Percentiles rank a stretch among this genome's conserved stretches.
These are phyloP conservation scores for Bombus haemorrhoidalis DNA, from an alignment of 1,140 invertebrate species.

Conservation along the genomic window DNA sequence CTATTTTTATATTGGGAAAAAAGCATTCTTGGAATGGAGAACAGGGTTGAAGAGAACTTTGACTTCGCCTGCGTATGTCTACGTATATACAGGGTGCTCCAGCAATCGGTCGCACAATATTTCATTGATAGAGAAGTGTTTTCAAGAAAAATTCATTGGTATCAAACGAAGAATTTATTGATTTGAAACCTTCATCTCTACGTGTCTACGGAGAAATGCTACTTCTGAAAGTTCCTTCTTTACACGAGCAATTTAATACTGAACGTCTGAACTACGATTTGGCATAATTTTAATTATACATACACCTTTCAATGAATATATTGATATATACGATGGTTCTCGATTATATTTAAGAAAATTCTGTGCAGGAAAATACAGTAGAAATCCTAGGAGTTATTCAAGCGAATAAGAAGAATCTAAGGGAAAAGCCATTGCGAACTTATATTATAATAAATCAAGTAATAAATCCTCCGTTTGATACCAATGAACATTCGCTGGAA, in stretches of 20 bases:
- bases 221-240: too few species aligned
- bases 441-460: background rate
- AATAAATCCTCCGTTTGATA: background rate
- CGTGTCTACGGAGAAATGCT: too few species aligned
- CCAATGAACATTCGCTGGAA: background rate
- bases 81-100: background rate
- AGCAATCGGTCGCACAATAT: background rate
- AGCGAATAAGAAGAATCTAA: too few species aligned
- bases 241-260: too few species aligned
- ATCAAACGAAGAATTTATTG: background rate
- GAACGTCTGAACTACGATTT: too few species aligned
- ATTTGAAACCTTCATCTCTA: too few species aligned
- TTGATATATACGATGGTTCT: too few species aligned
- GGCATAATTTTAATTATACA: too few species aligned
- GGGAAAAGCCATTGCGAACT: too few species aligned
- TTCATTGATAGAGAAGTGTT: background rate
- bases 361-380: background rate
- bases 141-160: background rate
- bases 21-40: constrained; percentile 61
- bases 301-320: too few species aligned
- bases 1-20: constrained; percentile 70
- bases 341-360: too few species aligned
- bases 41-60: constrained; percentile 36
- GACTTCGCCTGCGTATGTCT: background rate
- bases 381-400: background rate